These are phyloP conservation scores for Phalacrocorax carbo DNA, from an alignment of 2,113 vertebrate species.

Conservation along the genomic window DNA sequence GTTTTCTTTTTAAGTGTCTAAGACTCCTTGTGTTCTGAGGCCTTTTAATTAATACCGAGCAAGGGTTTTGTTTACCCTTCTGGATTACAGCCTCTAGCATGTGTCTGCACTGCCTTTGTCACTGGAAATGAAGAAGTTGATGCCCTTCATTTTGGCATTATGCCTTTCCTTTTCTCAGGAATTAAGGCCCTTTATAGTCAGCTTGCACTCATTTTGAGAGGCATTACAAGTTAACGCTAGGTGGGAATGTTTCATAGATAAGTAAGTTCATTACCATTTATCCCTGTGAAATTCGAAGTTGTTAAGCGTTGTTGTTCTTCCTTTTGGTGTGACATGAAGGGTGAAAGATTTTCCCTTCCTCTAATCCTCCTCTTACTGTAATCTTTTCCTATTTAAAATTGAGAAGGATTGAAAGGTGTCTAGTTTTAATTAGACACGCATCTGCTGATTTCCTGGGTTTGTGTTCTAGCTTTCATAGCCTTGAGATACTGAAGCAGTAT, in stretches of 20 bases:
- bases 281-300: not conserved
- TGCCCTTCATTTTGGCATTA: slow-evolving; percentile 19
- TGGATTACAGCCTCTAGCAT: not conserved
- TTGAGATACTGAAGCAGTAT: not conserved
- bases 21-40: not conserved
- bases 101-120: not conserved
- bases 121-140: not conserved
- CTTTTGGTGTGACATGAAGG: not conserved
- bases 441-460: not conserved
- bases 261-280: slow-evolving; percentile 24
- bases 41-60: not conserved
- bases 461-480: not conserved
- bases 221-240: slow-evolving; percentile 12
- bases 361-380: slow-evolving; percentile 9
- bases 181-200: not conserved
- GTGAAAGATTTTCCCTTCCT: not conserved
- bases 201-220: not conserved
- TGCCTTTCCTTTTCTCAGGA: not conserved
- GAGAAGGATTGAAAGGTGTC: not conserved
- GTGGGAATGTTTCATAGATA: slow-evolving; percentile 1
- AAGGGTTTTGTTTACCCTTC: slow-evolving; percentile 31
- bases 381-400: not conserved
- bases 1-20: not conserved
- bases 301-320: not conserved
- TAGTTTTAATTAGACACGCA: not conserved